phyloP scores from a whole-genome alignment of 1,140 invertebrate species.

The Hormaphis cornu region DNA sequence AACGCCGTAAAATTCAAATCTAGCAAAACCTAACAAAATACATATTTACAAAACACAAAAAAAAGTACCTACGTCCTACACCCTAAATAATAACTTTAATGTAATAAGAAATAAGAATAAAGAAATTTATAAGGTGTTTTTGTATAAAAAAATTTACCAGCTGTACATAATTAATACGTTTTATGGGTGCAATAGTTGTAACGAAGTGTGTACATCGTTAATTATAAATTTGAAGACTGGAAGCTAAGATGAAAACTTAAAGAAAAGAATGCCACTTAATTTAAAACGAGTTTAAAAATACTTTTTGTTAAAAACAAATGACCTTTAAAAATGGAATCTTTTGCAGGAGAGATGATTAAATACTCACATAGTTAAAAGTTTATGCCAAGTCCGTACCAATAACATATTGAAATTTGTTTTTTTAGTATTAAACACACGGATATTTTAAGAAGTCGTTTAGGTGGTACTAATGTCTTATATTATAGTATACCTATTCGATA shows the following conservation, averaged over 20 bases:
- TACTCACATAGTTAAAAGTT: not conserved
- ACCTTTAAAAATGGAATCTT: conserved; percentile 27
- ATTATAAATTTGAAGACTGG: not conserved
- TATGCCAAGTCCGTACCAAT: conserved; percentile 12
- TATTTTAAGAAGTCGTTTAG: not conserved
- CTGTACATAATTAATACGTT: no score
- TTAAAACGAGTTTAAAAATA: conserved; percentile 30
- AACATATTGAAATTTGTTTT: not conserved
- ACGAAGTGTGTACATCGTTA: not conserved
- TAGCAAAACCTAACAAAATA: no score
- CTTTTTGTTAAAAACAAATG: conserved; percentile 1
- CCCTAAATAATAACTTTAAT: no score
- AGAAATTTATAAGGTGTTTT: no score
- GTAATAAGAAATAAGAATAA: no score
- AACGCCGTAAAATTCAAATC: no score
- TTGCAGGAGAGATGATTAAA: not conserved
- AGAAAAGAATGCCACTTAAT: not conserved
- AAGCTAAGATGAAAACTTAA: not conserved
- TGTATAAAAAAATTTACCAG: no score
- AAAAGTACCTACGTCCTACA: no score
- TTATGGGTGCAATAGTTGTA: no score
- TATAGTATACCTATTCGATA: no score
- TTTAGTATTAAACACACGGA: not conserved
- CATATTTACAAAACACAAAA: no score
- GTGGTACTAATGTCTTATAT: no score